Evolutionary conservation across 2,113 vertebrate species (phyloP).

Genomic region (Calyptommatus sinebrachiatus): DNA sequence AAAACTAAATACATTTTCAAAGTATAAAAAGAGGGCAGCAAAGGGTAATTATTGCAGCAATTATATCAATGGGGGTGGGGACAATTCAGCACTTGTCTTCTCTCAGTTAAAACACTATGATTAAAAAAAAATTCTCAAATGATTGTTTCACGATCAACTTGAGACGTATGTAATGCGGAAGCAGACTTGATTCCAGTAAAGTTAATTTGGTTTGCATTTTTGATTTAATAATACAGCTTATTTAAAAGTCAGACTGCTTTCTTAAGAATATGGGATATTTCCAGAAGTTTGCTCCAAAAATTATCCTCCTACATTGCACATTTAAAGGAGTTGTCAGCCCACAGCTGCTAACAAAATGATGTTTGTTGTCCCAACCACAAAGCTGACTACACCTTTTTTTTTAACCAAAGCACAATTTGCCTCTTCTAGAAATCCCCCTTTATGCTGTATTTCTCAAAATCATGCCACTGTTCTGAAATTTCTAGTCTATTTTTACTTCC

Average conservation of each 20-base stretch:
- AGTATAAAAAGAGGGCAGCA: neutral
- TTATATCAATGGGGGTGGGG: neutral
- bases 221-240: slow-evolving; percentile 24
- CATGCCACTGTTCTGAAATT: neutral
- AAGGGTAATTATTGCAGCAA: neutral
- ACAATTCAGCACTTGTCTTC: no score
- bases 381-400: neutral
- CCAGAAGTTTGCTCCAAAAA: neutral
- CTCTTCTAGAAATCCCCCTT: neutral
- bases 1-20: neutral
- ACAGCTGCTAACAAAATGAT: neutral
- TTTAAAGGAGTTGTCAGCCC: neutral
- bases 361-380: neutral
- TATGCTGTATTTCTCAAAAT: neutral
- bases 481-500: neutral
- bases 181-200: slow-evolving; percentile 21
- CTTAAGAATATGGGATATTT: neutral
- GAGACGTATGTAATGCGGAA: slow-evolving; percentile 21
- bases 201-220: slow-evolving; percentile 22
- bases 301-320: neutral
- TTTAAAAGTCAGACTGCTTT: slow-evolving; percentile 16
- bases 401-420: neutral
- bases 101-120: neutral
- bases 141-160: slow-evolving; percentile 8
- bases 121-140: slow-evolving; percentile 20